phyloP scores from a whole-genome alignment of 2,797 vertebrate genomes.

The Sarcophilus harrisii region DNA sequence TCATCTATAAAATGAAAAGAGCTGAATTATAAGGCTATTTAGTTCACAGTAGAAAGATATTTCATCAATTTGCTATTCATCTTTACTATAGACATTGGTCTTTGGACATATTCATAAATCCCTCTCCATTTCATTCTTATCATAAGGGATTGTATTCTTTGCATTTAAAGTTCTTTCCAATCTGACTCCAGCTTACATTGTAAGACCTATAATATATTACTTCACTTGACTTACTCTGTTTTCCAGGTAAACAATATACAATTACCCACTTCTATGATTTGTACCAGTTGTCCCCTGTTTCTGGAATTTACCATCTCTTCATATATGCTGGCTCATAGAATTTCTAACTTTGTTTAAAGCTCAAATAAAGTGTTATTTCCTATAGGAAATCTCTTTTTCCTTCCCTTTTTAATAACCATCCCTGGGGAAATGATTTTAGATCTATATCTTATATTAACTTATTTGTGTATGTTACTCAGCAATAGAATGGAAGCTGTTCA shows the following conservation, averaged over 20 bases:
- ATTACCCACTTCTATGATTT: background rate
- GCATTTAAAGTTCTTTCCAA: background rate
- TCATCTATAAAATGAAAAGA: background rate
- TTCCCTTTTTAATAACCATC: background rate
- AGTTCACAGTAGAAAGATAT: background rate
- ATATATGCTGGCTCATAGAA: background rate
- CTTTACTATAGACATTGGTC: background rate
- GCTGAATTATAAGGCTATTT: background rate
- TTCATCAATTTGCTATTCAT: background rate
- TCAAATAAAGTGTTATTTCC: background rate
- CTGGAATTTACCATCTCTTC: background rate
- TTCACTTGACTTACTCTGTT: background rate
- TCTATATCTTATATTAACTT: background rate
- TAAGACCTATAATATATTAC: background rate
- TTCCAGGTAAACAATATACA: background rate
- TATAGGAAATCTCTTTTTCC: background rate
- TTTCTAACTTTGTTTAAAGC: background rate
- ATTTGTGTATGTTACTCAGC: background rate
- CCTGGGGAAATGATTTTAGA: background rate
- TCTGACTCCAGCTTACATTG: background rate
- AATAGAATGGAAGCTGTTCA: background rate
- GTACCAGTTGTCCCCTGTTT: accelerated
- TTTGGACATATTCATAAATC: background rate
- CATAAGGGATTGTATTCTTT: slow-evolving; percentile 20
- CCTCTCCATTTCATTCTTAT: background rate